A percentile compares a stretch with the other conserved stretches of the same genome.
These are phyloP conservation scores for Colius striatus DNA, from an alignment of 2,113 vertebrate genomes.

Conservation along the genomic window DNA sequence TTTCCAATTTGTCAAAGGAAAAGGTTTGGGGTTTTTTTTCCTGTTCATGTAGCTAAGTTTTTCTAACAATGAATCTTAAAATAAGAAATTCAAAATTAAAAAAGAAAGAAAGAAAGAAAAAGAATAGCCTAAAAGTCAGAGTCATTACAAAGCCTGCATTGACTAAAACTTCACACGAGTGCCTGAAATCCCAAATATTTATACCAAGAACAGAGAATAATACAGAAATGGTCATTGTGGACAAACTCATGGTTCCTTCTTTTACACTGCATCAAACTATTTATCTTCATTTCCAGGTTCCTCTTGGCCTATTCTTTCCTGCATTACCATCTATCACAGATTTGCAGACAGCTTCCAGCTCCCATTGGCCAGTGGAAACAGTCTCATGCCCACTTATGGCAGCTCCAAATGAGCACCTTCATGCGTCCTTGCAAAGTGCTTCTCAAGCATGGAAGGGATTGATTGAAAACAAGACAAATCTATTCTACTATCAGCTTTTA, in stretches of 20 bases:
- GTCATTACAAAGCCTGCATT: not conserved
- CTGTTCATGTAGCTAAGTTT: slow-evolving; percentile 29
- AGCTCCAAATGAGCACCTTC: not conserved
- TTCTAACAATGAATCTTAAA: not conserved
- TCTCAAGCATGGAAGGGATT: not conserved
- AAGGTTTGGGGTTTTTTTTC: not conserved
- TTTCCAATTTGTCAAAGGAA: slow-evolving; percentile 62
- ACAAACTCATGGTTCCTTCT: not conserved
- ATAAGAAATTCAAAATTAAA: not conserved
- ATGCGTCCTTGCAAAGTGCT: not conserved
- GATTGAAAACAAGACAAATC: not conserved
- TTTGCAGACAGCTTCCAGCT: not conserved
- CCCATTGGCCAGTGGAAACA: not conserved
- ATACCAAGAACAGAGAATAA: not conserved
- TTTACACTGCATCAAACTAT: not conserved
- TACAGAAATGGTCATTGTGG: not conserved
- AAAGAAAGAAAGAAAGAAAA: not conserved
- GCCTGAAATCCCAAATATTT: not conserved
- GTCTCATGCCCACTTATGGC: not conserved
- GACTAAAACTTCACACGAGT: not conserved
- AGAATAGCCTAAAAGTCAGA: not conserved
- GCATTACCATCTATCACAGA: not conserved
- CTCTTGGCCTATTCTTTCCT: not conserved
- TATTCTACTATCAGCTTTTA: not conserved
- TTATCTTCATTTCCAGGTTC: not conserved